Evolutionary conservation across 2,888 invertebrate species (phyloP), one percentile per base, ranked within the genome.

Genomic region (Xylota sylvarum): DNA sequence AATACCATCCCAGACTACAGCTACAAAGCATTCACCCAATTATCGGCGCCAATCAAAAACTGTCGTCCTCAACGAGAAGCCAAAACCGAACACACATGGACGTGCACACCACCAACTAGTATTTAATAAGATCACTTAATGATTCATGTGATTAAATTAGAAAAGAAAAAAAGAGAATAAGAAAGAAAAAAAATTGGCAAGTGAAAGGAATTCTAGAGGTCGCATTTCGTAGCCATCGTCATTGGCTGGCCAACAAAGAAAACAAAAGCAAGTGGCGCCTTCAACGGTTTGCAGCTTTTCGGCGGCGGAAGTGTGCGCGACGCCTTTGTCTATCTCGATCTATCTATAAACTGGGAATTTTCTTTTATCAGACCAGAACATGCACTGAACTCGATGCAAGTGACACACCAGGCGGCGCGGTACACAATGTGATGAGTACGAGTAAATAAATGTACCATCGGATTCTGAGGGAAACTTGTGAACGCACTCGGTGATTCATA

Each of bases 71-170:
- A 77, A 52, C 30, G 43, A 65, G 19, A 14, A 62, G 27, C 46
- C n/a, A 62, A 46, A 43, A 64, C 1, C 1, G 58, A 58, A 56
- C 32, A n/a, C 14, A 56, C 23, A 23, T 23, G n/a, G n/a, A n/a
- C n/a, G n/a, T n/a, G n/a, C n/a, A n/a, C 23, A 27, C 30, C 7
- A 37, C 14, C 56, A 32, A 43, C 56, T 43, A 9, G 6, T 17
- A 12, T 62, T 79, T 43, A 79, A 80, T 70, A 74, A 76, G 70
- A 85, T 85, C 85, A 80, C 70, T 58, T 23, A 56, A 70, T 85
- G 85, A 85, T 74, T 81, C 85, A 85, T 85, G 40, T 48, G 76
- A 72, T 85, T 81, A 81, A 85, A 67, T 81, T 85, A 81, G 81
- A 85, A 78, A 58, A 74, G 9, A 58, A 64, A 62, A 40, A 52